Evolutionary conservation across 2,113 vertebrate genomes (phyloP).

Genomic region (Gasterosteus aculeatus): DNA sequence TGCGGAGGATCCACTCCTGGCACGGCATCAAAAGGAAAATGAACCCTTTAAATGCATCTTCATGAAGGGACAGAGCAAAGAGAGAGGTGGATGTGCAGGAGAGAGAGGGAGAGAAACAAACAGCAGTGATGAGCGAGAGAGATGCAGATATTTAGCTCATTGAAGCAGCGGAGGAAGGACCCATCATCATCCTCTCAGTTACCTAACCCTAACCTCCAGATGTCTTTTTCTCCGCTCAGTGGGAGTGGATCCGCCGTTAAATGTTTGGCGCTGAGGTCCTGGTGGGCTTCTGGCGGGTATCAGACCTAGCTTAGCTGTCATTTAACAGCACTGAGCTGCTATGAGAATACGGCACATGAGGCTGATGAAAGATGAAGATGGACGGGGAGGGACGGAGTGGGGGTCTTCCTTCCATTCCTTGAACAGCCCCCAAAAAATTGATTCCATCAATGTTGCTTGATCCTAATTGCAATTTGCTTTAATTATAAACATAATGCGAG

Average conservation of each 20-base stretch:
- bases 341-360: constrained; percentile 22
- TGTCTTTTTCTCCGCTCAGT: constrained; percentile 62
- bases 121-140: neutral
- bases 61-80: constrained; percentile 29
- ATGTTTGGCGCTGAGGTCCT: constrained; percentile 52
- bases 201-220: constrained; percentile 57
- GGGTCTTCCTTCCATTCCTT: neutral
- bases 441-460: neutral
- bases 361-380: no score
- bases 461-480: constrained; percentile 1
- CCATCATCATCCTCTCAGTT: constrained; percentile 60
- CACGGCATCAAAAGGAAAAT: constrained; percentile 58
- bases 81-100: constrained; percentile 14
- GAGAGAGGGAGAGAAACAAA: neutral
- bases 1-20: constrained; percentile 55
- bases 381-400: neutral
- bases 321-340: constrained; percentile 23
- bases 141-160: constrained; percentile 51
- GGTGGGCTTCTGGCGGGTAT: constrained; percentile 60
- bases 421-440: neutral
- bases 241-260: constrained; percentile 45
- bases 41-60: constrained; percentile 59
- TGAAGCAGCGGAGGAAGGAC: constrained; percentile 33
- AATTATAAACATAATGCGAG: constrained; percentile 12
- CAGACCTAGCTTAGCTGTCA: constrained; percentile 62